Conservation (phyloP, 2,888 invertebrate genomes). For the Lathronympha strigana region DNA sequence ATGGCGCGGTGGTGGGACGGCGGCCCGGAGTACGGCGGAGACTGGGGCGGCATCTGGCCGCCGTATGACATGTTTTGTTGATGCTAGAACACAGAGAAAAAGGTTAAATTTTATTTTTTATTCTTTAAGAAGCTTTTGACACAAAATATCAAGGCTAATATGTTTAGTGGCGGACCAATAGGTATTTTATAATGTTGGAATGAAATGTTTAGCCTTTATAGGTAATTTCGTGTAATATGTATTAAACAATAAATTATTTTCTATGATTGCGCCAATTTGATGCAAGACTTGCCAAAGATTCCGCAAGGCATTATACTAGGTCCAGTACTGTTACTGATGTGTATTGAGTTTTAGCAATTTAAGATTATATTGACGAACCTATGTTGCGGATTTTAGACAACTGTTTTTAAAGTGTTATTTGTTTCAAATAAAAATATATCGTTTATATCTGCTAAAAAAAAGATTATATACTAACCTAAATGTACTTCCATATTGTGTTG, state of each 20-base stretch:
- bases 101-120: background rate
- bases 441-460: too few relatives aligned
- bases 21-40: constrained; percentile 79
- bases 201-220: too few relatives aligned
- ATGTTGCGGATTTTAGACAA: too few relatives aligned
- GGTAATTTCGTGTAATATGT: too few relatives aligned
- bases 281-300: background rate
- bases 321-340: background rate
- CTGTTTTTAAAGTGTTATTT: too few relatives aligned
- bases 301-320: background rate
- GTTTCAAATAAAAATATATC: too few relatives aligned
- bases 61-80: constrained; percentile 72
- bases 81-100: background rate
- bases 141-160: too few relatives aligned
- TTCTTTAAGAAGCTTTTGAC: constrained; percentile 1
- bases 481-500: too few relatives aligned
- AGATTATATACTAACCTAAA: too few relatives aligned
- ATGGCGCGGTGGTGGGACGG: constrained; percentile 78
- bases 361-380: too few relatives aligned
- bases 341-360: background rate
- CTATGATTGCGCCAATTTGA: background rate
- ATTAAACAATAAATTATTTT: background rate
- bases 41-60: constrained; percentile 70
- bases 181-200: too few relatives aligned
- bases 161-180: too few relatives aligned